Evolutionary conservation across 2,888 invertebrate genomes (phyloP), one percentile per base, ranked within the genome.

Genomic region (Sisyra terminalis): DNA sequence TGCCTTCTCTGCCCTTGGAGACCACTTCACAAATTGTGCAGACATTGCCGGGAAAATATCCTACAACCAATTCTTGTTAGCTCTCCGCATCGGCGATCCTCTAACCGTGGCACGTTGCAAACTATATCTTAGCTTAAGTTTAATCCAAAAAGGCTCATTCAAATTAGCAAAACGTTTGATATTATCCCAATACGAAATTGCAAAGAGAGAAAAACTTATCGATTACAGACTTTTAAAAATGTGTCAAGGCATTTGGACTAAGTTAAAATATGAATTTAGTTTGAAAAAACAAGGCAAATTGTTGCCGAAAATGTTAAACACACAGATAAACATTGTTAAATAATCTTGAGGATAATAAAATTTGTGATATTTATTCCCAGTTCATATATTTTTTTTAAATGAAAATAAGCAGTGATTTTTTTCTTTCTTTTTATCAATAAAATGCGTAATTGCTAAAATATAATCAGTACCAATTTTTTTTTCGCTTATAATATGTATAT

Each of bases 1-100:
- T 38, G 96, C 92, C 2, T 96, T 87, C 61, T 96, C 96, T 2
- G 87, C 94, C 1, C 67, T 97, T 42, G 97, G 96, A 2, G 94
- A 96, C 57, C 78, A 85, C 54, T 83, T 81, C 60, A 65, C 69
- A 42, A 65, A 75, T 53, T 88, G 81, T 66, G 93, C 94, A 10
- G 71, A 81, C 54, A 79, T 79, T 53, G 96, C 96, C 24, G 90
- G 88, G 0, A 75, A 77, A 56, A 92, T 93, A 59, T 92, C 94
- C 9, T 41, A 78, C 13, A 71, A 80, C 47, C 96, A 97, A 58
- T 71, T 93, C 47, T 70, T 71, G 54, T 65, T 96, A 17, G 92
- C 93, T 0, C 55, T 78, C 46, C 71, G 78, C 53, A 66, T 92
- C 32, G 86, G 84, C 1, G 92, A 96, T 63, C 85, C 88, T 0